Conservation (phyloP, 1,140 invertebrate species). For the Brachionus rubens region DNA sequence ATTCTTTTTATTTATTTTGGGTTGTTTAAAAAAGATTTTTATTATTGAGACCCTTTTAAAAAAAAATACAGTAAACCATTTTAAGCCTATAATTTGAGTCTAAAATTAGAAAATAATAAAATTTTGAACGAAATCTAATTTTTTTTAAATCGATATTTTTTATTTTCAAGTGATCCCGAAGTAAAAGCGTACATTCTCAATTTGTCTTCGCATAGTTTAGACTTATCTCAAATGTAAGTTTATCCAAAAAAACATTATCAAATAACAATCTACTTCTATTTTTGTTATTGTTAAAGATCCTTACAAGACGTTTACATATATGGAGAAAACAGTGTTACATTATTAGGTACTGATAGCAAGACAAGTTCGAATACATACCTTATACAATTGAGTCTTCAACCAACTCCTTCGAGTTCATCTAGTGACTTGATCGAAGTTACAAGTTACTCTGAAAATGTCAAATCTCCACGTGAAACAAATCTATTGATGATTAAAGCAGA, state of each 20-base stretch:
- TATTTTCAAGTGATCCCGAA: slow-evolving; percentile 30
- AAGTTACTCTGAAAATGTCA: slow-evolving; percentile 15
- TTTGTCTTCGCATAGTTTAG: slow-evolving; percentile 32
- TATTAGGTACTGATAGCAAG: slow-evolving; percentile 29
- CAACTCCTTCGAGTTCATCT: not conserved
- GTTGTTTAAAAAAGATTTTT: no score
- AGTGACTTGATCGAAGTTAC: slow-evolving; percentile 27
- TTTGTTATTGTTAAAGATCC: not conserved
- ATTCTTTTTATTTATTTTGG: no score
- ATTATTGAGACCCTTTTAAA: no score
- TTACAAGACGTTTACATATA: slow-evolving; percentile 43
- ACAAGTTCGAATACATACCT: slow-evolving; percentile 3
- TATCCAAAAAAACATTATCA: not conserved
- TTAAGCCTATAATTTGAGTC: no score
- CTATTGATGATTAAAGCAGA: slow-evolving; percentile 41
- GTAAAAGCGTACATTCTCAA: slow-evolving; percentile 44
- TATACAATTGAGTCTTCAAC: slow-evolving; percentile 10
- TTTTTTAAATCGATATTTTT: not conserved
- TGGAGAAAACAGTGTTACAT: slow-evolving; percentile 16
- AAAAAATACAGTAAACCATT: no score
- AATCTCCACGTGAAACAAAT: slow-evolving; percentile 34
- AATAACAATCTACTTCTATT: not conserved
- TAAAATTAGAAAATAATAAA: no score
- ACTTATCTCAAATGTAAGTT: slow-evolving; percentile 40
- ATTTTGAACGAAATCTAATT: not conserved